These are phyloP conservation scores for Drosophila pectinifera DNA, from an alignment of 1,140 invertebrate genomes.

Conservation along the genomic window DNA sequence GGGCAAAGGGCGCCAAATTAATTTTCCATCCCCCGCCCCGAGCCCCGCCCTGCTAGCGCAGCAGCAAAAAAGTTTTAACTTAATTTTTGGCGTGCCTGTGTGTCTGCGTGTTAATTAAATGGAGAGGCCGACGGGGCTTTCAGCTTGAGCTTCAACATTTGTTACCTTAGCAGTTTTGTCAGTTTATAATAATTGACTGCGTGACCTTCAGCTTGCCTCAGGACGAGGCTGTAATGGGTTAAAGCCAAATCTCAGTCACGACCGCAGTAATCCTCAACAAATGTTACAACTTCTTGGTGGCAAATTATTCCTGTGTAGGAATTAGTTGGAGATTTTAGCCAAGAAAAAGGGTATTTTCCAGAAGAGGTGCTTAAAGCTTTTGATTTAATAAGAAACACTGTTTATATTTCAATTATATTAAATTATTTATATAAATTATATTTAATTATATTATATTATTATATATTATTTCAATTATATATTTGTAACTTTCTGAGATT, in stretches of 20 bases:
- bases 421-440: background rate
- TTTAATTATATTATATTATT: too few species aligned
- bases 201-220: slow-evolving; percentile 23
- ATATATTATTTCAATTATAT: too few species aligned
- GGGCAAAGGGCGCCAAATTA: slow-evolving; percentile 61
- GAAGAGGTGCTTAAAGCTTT: background rate
- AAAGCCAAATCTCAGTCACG: slow-evolving; percentile 46
- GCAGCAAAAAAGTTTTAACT: slow-evolving; percentile 58
- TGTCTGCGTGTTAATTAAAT: slow-evolving; percentile 73
- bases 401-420: background rate
- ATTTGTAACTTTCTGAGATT: too few species aligned
- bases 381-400: background rate
- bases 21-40: slow-evolving; percentile 40
- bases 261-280: slow-evolving; percentile 45
- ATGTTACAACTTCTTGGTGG: slow-evolving; percentile 22
- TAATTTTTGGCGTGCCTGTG: slow-evolving; percentile 59
- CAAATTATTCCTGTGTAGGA: slow-evolving; percentile 1
- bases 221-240: slow-evolving; percentile 34
- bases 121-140: slow-evolving; percentile 24
- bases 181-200: slow-evolving; percentile 75
- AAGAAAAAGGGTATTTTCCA: too few species aligned
- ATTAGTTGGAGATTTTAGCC: slow-evolving; percentile 4
- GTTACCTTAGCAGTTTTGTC: slow-evolving; percentile 64
- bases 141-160: slow-evolving; percentile 33
- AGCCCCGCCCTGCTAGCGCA: background rate